Percentiles rank a stretch among this genome's conserved stretches.
Conservation (phyloP, 2,113 vertebrate genomes). For the Odobenus rosmarus region DNA sequence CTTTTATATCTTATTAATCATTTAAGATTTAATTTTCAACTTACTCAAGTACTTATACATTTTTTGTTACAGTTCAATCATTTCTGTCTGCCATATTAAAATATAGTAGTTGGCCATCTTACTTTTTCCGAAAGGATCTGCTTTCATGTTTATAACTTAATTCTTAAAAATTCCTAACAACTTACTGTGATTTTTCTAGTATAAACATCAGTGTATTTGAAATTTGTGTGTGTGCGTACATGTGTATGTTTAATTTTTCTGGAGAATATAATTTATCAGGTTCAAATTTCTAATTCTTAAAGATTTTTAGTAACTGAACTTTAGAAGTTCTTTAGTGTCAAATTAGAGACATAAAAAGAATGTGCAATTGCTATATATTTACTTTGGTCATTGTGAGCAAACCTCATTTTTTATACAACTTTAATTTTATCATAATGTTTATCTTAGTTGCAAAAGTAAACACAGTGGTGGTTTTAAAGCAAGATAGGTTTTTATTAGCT, state of each 20-base stretch:
- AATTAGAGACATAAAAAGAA: slow-evolving; percentile 45
- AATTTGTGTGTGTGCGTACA: not conserved
- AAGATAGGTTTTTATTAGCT: slow-evolving; percentile 75
- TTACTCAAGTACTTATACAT: not conserved
- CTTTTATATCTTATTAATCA: not conserved
- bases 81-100: not conserved
- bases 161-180: not conserved
- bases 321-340: slow-evolving; percentile 60
- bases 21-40: slow-evolving; percentile 3
- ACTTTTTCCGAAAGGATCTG: not conserved
- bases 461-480: slow-evolving; percentile 61
- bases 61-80: not conserved
- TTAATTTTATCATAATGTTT: slow-evolving; percentile 81
- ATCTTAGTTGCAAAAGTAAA: slow-evolving; percentile 78
- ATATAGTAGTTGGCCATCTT: not conserved
- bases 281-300: slow-evolving; percentile 43
- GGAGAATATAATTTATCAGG: slow-evolving; percentile 13
- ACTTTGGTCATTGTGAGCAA: slow-evolving; percentile 71
- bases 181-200: not conserved
- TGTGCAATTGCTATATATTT: slow-evolving; percentile 57
- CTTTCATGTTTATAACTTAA: slow-evolving; percentile 43
- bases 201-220: slow-evolving; percentile 42
- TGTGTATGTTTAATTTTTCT: not conserved
- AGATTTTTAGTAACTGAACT: slow-evolving; percentile 41
- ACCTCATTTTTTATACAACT: slow-evolving; percentile 68